Evolutionary conservation across 2,797 vertebrate genomes (phyloP).

Genomic region (Spinus olivaceus): DNA sequence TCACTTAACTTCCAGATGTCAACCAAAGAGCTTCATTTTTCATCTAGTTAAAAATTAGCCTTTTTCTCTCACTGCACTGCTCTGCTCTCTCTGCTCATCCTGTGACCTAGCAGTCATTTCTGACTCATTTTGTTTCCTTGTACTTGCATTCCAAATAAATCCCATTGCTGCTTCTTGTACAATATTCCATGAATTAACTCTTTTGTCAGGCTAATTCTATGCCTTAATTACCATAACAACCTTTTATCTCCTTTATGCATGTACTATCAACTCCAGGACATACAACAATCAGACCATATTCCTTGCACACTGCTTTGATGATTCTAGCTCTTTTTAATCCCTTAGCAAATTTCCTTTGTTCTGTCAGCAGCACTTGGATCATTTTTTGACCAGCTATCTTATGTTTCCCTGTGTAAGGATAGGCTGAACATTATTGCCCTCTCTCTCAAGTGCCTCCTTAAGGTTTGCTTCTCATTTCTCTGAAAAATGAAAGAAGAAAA

Average conservation of each 20-base stretch:
- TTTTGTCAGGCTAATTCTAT: slow-evolving; percentile 19
- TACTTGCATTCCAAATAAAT: slow-evolving; percentile 33
- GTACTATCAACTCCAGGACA: background rate
- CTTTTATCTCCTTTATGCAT: background rate
- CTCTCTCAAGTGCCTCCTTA: background rate
- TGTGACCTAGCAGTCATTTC: background rate
- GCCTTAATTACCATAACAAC: background rate
- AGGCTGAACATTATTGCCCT: background rate
- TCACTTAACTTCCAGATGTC: background rate
- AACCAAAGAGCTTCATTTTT: background rate
- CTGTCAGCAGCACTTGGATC: background rate
- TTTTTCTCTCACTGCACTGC: background rate
- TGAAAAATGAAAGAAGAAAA: background rate
- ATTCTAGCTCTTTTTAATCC: background rate
- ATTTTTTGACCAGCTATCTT: background rate
- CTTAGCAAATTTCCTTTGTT: background rate
- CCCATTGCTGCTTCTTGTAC: background rate
- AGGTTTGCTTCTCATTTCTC: background rate
- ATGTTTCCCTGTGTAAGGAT: background rate
- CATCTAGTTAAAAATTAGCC: background rate
- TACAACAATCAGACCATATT: background rate
- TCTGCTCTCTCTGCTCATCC: background rate
- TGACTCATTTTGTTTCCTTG: slow-evolving; percentile 21
- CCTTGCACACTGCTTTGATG: background rate
- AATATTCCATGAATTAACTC: background rate